These are phyloP conservation scores for Gobius niger DNA, from an alignment of 2,113 vertebrate species.

Conservation along the genomic window DNA sequence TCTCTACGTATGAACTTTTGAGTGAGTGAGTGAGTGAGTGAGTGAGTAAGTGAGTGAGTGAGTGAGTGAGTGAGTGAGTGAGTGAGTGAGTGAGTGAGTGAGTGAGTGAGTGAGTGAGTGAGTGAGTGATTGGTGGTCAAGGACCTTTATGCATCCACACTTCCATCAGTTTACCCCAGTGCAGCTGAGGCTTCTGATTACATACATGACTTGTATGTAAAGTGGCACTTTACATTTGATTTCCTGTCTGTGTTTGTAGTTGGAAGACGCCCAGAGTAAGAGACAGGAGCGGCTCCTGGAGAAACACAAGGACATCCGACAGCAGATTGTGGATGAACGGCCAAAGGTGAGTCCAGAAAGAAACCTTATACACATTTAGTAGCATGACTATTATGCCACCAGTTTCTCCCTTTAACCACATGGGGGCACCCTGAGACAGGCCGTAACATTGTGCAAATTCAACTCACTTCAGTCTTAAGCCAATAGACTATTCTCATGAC, in stretches of 20 bases:
- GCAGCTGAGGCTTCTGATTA: too few species aligned
- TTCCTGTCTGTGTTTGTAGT: constrained; percentile 66
- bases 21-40: too few species aligned
- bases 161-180: too few species aligned
- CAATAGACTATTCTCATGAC: not conserved
- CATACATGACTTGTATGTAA: too few species aligned
- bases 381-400: not conserved
- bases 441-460: not conserved
- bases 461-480: not conserved
- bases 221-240: not conserved
- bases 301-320: constrained; percentile 95
- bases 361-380: not conserved
- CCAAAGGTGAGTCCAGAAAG: constrained; percentile 84
- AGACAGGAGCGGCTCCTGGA: constrained; percentile 91
- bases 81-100: too few species aligned
- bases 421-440: constrained; percentile 23
- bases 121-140: too few species aligned
- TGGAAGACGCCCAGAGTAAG: constrained; percentile 96
- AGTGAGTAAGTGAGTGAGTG: too few species aligned
- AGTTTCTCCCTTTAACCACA: constrained; percentile 19
- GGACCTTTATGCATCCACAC: too few species aligned
- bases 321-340: constrained; percentile 95
- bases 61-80: too few species aligned
- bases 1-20: too few species aligned
- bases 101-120: too few species aligned